Percentiles rank a stretch among this genome's conserved stretches.
Conservation (phyloP, 1,140 invertebrate genomes). For the Drosophila erecta region DNA sequence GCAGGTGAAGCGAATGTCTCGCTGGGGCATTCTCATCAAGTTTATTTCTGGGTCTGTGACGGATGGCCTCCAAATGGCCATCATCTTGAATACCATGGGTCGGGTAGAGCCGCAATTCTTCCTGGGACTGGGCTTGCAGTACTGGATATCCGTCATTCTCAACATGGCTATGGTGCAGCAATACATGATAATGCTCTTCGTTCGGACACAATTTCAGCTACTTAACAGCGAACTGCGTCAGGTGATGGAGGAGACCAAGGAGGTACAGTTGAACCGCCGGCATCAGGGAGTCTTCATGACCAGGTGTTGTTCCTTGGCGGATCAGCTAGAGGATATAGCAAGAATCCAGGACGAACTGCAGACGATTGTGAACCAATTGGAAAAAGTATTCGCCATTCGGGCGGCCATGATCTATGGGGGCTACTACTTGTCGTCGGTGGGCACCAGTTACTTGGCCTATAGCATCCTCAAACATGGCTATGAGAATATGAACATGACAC, state of each 20-base stretch:
- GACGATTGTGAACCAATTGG: not conserved
- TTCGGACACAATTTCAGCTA: constrained; percentile 25
- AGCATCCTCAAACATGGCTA: not conserved
- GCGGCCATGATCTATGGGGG: constrained; percentile 8
- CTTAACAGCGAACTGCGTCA: constrained; percentile 18
- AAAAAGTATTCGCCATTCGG: constrained; percentile 9
- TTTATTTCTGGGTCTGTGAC: not conserved
- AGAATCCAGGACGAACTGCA: constrained; percentile 18
- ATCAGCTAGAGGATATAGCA: constrained; percentile 22
- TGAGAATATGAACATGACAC: not conserved
- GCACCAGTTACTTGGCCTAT: constrained; percentile 5
- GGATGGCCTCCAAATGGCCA: constrained; percentile 5
- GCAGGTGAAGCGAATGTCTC: constrained; percentile 12
- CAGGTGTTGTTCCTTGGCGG: constrained; percentile 28
- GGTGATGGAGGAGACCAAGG: constrained; percentile 7
- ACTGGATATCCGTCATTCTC: not conserved
- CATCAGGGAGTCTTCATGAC: constrained; percentile 22
- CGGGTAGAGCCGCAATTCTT: not conserved
- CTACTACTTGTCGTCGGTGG: constrained; percentile 20
- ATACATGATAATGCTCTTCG: constrained; percentile 10
- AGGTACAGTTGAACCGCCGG: not conserved
- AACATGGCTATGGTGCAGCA: constrained; percentile 24
- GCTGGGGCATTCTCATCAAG: constrained; percentile 12
- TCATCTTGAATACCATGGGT: not conserved
- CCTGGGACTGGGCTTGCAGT: constrained; percentile 2